Percentiles rank a stretch among this genome's conserved stretches.
Evolutionary conservation across 2,113 vertebrate species (phyloP).

Genomic region (Macrotis lagotis): DNA sequence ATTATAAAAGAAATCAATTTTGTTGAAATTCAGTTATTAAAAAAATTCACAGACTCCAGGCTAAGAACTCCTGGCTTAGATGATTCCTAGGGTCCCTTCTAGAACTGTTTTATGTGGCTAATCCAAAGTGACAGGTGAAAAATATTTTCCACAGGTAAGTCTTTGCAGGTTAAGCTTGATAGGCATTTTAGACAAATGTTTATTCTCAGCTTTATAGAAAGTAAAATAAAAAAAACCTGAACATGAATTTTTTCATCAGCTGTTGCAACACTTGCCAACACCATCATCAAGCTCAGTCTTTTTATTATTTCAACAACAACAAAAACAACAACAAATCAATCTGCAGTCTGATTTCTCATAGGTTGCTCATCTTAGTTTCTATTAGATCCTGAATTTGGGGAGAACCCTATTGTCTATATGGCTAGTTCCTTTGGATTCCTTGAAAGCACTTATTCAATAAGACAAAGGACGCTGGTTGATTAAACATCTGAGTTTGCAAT

Average conservation of each 20-base stretch:
- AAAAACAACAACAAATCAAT: not conserved
- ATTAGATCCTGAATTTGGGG: not conserved
- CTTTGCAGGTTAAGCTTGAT: slow-evolving; percentile 34
- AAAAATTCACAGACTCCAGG: not conserved
- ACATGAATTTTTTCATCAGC: not conserved
- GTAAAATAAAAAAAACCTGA: not conserved
- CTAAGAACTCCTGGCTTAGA: not conserved
- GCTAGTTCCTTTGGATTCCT: not conserved
- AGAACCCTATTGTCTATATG: not conserved
- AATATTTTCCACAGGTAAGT: not conserved
- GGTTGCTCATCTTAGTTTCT: not conserved
- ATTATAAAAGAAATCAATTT: not conserved
- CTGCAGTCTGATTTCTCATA: not conserved
- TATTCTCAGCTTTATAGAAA: not conserved
- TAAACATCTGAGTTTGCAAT: not conserved
- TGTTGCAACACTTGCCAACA: slow-evolving; percentile 19
- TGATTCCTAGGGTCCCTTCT: not conserved
- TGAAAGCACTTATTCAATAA: not conserved
- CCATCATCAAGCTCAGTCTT: not conserved
- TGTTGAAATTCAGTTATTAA: not conserved
- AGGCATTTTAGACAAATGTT: not conserved
- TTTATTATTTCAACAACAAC: not conserved
- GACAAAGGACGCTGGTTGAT: not conserved
- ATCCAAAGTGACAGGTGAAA: slow-evolving; percentile 4
- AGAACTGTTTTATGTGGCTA: slow-evolving; percentile 25